These are phyloP conservation scores for Salarias fasciatus DNA, from an alignment of 2,797 vertebrate genomes.

Conservation along the genomic window DNA sequence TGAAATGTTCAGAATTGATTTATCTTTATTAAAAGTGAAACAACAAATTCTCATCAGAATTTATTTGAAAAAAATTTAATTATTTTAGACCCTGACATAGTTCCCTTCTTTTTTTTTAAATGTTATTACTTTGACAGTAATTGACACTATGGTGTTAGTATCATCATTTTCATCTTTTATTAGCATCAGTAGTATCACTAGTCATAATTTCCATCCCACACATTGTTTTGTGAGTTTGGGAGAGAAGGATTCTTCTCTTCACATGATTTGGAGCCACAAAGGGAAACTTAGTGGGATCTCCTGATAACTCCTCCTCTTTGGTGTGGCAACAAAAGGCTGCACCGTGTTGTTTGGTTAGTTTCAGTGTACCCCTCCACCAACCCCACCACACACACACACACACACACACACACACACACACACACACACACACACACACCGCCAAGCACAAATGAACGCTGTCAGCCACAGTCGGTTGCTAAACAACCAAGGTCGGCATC, in stretches of 20 bases:
- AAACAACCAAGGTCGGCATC: slow-evolving; percentile 82
- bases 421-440: slow-evolving; percentile 13
- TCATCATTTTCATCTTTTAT: too few relatives aligned
- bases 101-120: too few relatives aligned
- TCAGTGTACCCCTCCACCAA: slow-evolving; percentile 67
- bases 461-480: slow-evolving; percentile 76
- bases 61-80: too few relatives aligned
- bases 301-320: slow-evolving; percentile 63
- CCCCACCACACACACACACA: slow-evolving; percentile 35
- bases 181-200: too few relatives aligned
- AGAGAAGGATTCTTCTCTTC: slow-evolving; percentile 35
- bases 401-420: too few relatives aligned
- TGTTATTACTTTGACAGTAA: too few relatives aligned
- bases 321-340: slow-evolving; percentile 63
- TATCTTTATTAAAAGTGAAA: too few relatives aligned
- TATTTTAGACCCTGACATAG: too few relatives aligned
- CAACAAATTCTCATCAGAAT: too few relatives aligned
- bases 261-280: slow-evolving; percentile 51
- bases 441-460: slow-evolving; percentile 66
- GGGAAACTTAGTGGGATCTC: slow-evolving; percentile 52
- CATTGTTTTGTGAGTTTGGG: slow-evolving; percentile 13
- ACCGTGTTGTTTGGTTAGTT: slow-evolving; percentile 78
- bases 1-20: too few relatives aligned
- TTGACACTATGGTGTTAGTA: too few relatives aligned
- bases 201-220: neutral